Base-by-base conservation (phyloP, 2,888 invertebrate species). In the Merodon equestris region DNA sequence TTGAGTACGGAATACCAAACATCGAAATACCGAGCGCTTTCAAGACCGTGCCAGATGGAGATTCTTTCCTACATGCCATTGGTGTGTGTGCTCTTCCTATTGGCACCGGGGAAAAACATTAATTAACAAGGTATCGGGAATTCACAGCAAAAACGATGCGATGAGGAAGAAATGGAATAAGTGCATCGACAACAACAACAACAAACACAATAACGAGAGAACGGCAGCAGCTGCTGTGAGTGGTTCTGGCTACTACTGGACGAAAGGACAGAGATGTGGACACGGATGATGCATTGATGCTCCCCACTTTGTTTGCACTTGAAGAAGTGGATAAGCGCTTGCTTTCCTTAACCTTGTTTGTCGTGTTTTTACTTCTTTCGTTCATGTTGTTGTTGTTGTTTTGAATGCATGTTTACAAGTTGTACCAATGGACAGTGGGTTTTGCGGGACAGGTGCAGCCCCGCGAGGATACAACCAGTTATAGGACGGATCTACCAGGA, bases 111-210 rank as follows among this genome's bases (percentile, higher is more conserved):
- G 67, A 67, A 67, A 61, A 77, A 72, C 77, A 77, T 67, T 77
- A 77, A 77, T 77, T 77, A 77, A 77, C 77, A 77, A 63, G 47
- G 67, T 53, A 72, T 72, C 61, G 77, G 67, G 61, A 77, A 72
- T 77, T 72, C 17, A 47, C 44, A 36, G 19, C 27, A 47, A 19
- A 50, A 44, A 3, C 17, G 48, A 42, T n/a, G n/a, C n/a, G n/a
- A n/a, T n/a, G n/a, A 15, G 10, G 38, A 17, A 34, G 36, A 18
- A 44, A 45, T 51, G 38, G 12, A n/a, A 14, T 27, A 27, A 27
- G 27, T 27, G 27, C 27, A 27, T 27, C 27, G 2, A 2, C 27
- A 27, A 27, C 27, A 48, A 40, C 56, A 60, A 53, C 48, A 34
- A 50, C 54, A 74, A 40, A 64, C 63, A 40, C 2, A 40, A 40